These are phyloP conservation scores for Pipistrellus pygmaeus DNA, from an alignment of 2,797 vertebrate species.

Conservation along the genomic window DNA sequence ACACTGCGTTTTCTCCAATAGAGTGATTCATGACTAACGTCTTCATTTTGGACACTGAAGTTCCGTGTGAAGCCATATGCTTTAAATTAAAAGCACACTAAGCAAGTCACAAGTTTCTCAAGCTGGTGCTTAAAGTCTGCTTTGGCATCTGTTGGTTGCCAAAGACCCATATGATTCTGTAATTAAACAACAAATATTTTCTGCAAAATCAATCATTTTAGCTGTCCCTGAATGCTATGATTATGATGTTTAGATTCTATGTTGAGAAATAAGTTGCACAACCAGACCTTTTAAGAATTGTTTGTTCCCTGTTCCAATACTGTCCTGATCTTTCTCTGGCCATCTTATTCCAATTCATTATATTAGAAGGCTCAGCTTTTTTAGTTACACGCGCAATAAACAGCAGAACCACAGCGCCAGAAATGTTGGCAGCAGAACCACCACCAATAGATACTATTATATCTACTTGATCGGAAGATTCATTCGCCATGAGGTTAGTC, in stretches of 20 bases:
- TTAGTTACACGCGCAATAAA: conserved; percentile 55
- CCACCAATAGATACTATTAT: conserved; percentile 27
- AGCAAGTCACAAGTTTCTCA: conserved; percentile 88
- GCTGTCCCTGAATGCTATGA: conserved; percentile 86
- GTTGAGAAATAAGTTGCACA: conserved; percentile 84
- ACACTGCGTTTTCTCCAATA: conserved; percentile 85
- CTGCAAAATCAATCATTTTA: conserved; percentile 87
- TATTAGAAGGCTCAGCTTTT: conserved; percentile 75
- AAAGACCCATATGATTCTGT: conserved; percentile 91
- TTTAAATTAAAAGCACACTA: conserved; percentile 90
- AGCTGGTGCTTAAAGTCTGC: conserved; percentile 89
- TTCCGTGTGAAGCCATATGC: conserved; percentile 90
- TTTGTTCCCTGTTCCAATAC: conserved; percentile 67
- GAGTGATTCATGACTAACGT: conserved; percentile 88
- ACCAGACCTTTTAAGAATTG: conserved; percentile 78
- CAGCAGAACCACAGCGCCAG: conserved; percentile 68
- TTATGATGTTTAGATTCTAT: conserved; percentile 84
- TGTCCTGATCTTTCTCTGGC: conserved; percentile 74
- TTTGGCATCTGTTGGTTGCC: conserved; percentile 93
- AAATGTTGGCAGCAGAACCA: conserved; percentile 75
- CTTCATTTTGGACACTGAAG: conserved; percentile 88
- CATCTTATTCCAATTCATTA: conserved; percentile 78
- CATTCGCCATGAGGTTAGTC: not conserved
- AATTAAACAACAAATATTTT: conserved; percentile 92
- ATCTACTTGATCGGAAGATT: conserved; percentile 11